phyloP scores from a whole-genome alignment of 2,888 invertebrate genomes.

The Eupithecia centaureata region DNA sequence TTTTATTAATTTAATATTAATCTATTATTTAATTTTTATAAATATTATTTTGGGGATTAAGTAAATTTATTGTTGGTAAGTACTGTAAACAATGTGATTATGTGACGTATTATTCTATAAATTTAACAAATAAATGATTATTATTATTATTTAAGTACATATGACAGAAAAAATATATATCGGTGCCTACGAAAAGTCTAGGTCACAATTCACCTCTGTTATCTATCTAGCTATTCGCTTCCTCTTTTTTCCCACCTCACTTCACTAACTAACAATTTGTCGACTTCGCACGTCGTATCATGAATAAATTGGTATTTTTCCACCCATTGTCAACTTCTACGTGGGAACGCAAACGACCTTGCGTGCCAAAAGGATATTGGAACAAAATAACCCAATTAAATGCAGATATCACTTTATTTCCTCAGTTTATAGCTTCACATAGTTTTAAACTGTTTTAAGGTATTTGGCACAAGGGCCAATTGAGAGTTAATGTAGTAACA shows the following conservation, averaged over 20 bases:
- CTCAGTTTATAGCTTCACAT: conserved; percentile 46
- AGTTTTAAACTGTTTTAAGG: conserved; percentile 39
- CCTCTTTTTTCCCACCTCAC: not conserved
- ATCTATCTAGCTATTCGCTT: conserved; percentile 1
- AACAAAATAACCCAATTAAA: conserved; percentile 62
- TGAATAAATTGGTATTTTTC: conserved; percentile 19
- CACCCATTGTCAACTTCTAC: conserved; percentile 20
- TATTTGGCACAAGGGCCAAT: conserved; percentile 19
- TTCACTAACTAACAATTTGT: not conserved
- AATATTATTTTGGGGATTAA: too few species aligned
- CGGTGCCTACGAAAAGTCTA: too few species aligned
- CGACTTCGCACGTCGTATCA: conserved; percentile 12
- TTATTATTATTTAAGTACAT: too few species aligned
- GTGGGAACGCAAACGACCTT: conserved; percentile 57
- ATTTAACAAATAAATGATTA: too few species aligned
- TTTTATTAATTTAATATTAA: too few species aligned
- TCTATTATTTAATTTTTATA: too few species aligned
- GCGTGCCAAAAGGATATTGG: conserved; percentile 65
- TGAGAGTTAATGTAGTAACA: not conserved
- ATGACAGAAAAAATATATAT: too few species aligned
- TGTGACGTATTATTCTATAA: too few species aligned
- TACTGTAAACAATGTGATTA: too few species aligned
- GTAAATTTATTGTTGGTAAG: too few species aligned
- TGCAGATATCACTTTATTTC: conserved; percentile 52
- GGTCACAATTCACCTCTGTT: not conserved